Base-by-base conservation (phyloP, 1,140 invertebrate genomes). In the Gonioctena quinquepunctata region DNA sequence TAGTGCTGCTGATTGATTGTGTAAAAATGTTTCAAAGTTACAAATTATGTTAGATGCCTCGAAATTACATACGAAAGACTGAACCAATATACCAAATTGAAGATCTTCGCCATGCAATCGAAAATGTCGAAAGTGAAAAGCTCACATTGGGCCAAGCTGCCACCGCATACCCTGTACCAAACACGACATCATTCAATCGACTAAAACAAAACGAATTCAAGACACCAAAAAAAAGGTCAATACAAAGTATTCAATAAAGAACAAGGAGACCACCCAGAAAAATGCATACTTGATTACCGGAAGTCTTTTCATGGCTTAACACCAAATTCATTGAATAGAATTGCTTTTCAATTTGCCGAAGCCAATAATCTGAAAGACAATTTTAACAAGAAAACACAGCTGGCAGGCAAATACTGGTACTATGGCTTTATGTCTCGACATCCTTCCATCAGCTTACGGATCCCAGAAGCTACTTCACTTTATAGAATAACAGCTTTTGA, bases 1-100 rank as follows among this genome's bases (percentile, higher is more conserved):
- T n/a, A 19, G 23, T 68, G n/a, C 26, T 66, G 62, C 7, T 52
- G 42, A 27, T 65, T 21, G 7, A 54, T 70, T 28, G 21, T 23
- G 19, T 26, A 50, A 42, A n/a, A n/a, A 56, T 27, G 67, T 50
- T 22, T 23, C 49, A 23, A 69, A 8, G 61, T 7, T 3, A 19
- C 18, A 19, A 8, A n/a, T 54, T 54, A 4, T 21, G n/a, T 54
- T 19, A 54, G 16, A 18, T 7, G 2, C 1, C 16, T n/a, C 8
- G 21, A 54, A 52, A 52, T 7, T 21, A 52, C 7, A 16, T 21
- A 13, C 49, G 19, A 26, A 60, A 60, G 16, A n/a, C n/a, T 22
- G 19, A 25, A 13, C 13, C 23, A 48, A 33, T 7, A 2, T 33
- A 33, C 5, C 22, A 0, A 33, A 8, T 61, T 6, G 25, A 0